Base-by-base conservation (phyloP, 2,888 invertebrate species). In the Andrena minutula region DNA sequence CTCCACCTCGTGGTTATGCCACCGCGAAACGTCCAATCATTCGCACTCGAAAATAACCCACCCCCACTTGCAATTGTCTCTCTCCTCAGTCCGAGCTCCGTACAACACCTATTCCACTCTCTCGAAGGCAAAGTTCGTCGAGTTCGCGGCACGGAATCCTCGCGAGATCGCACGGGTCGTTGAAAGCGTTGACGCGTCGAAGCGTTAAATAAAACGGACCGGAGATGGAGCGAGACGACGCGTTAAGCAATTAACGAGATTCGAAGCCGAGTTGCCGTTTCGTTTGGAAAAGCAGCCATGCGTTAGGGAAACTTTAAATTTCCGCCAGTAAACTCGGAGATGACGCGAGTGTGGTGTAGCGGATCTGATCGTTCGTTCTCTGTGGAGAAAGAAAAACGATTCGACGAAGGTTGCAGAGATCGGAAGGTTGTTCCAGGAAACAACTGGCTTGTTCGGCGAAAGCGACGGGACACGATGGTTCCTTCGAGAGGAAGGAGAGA, bases 231-330 rank as follows among this genome's bases (percentile, higher is more conserved):
- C n/a, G 20, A 51, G 23, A 20, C 12, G 47, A 12, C 32, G 30
- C 70, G 32, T 58, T 64, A 53, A 72, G 72, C 58, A 76, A 71
- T 76, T 76, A 76, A 76, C 64, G 72, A 58, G 72, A 8, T 41
- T 70, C 70, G 63, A 75, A 51, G 20, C 20, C 35, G 28, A 63
- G 47, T 70, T 56, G 41, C 53, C 63, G 12, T 63, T 56, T 32
- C 63, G 71, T 30, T 63, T 4, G 12, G 7, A 49, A 56, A 56
- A 12, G 56, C 26, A 56, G 26, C 56, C 1, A 56, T 12, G 58
- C n/a, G 60, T 56, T 10, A 23, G 58, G 0, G n/a, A 2, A 47
- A 64, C 70, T 75, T 70, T 1, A 56, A 56, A n/a, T 20, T 26
- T 23, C 56, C n/a, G 8, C 41, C 47, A 6, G 75, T 56, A 32